Base-by-base conservation (phyloP, 2,113 vertebrate genomes). In the Tragelaphus scriptus region DNA sequence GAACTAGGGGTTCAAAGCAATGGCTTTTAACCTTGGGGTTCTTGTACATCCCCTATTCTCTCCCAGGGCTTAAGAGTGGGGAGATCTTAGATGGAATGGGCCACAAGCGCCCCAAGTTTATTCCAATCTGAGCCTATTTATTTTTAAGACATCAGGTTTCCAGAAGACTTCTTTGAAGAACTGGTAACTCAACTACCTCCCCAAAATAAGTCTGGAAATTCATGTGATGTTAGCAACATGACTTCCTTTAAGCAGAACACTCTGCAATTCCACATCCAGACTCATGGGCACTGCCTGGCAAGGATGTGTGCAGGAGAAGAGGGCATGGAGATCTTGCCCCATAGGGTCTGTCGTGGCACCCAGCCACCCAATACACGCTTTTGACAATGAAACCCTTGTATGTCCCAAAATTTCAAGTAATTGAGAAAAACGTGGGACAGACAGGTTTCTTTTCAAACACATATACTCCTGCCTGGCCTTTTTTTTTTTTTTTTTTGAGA, bases 281-380 rank as follows among this genome's bases (percentile, higher is more conserved):
- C 12, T n/a, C 91, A 15, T 0, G 0, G 3, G 4, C 13, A 17
- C 5, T 28, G 32, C 36, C n/a, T 21, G 0, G n/a, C 40, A 21
- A 9, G 3, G 51, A 58, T 44, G 32, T 1, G 0, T 12, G 12
- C 51, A 53, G 5, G 68, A 63, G 71, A 81, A 51, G 8, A 58
- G 7, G 21, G 13, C 19, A 21, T n/a, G 47, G 26, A 0, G 17
- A 13, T 6, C 21, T 32, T 32, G 44, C 14, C 47, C 47, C 3
- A 30, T 2, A 7, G 9, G 58, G 17, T 40, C 47, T 19, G 26
- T 49, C 3, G 6, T 0, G 0, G 2, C 10, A 49, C 65, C 1
- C 0, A 0, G 17, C 81, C n/a, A 71, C 53, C 44, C 25, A 2
- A 51, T 2, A 75, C 32, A 40, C 3, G 5, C 9, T 2, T 23